phyloP scores from a whole-genome alignment of 2,888 invertebrate genomes.

The Halictus quadricinctus region DNA sequence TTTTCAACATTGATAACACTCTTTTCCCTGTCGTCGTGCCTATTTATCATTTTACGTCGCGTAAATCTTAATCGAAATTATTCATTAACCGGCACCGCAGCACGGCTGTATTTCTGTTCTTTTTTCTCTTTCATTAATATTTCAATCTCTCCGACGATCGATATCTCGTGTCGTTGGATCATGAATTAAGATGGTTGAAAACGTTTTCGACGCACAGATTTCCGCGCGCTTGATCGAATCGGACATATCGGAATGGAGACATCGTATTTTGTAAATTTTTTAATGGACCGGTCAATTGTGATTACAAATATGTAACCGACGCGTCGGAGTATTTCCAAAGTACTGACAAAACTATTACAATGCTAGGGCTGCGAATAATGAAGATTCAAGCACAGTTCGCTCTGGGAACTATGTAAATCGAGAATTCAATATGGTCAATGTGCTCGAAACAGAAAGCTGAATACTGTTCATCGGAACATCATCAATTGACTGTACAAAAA shows the following conservation, averaged over 20 bases:
- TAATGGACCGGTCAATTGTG: not conserved
- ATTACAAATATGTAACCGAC: not conserved
- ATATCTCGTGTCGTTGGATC: slow-evolving; percentile 10
- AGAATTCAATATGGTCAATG: not conserved
- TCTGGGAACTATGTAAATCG: not conserved
- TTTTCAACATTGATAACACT: slow-evolving; percentile 15
- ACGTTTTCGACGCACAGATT: not conserved
- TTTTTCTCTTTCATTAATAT: not conserved
- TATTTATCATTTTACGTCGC: slow-evolving; percentile 9
- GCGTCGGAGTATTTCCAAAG: not conserved
- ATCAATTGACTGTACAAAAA: slow-evolving; percentile 4
- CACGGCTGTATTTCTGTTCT: not conserved
- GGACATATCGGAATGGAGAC: not conserved
- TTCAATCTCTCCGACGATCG: not conserved
- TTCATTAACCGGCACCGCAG: slow-evolving; percentile 9
- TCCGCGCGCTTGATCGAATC: not conserved
- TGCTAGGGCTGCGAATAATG: not conserved
- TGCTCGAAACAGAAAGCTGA: not conserved
- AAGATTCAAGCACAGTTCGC: not conserved
- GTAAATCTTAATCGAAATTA: slow-evolving; percentile 4
- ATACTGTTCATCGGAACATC: not conserved
- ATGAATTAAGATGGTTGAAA: not conserved
- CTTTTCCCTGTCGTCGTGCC: not conserved
- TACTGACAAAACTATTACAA: not conserved
- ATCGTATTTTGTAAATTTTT: not conserved